A percentile compares a stretch with the other conserved stretches of the same genome.
Evolutionary conservation across 64 coral and sea anemone species (phyloP).

Genomic region (Stylophora pistillata): DNA sequence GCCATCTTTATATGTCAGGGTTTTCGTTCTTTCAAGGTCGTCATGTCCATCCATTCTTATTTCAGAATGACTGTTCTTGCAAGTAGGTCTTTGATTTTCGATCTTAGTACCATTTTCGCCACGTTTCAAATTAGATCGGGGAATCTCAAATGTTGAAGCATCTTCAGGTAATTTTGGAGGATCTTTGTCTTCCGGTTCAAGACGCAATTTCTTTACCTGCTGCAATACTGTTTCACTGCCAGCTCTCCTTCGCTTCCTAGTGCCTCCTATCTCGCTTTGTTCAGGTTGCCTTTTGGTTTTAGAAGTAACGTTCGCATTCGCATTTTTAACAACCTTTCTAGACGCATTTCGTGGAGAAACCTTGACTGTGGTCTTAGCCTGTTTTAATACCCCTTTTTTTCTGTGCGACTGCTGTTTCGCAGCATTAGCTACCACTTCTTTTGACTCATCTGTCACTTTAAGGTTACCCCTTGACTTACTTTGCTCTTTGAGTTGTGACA

Average conservation of each 20-base stretch:
- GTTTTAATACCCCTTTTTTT: background rate
- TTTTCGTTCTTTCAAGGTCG: background rate
- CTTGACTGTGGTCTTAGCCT: background rate
- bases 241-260: background rate
- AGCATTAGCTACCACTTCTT: background rate
- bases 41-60: background rate
- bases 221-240: background rate
- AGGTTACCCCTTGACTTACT: background rate
- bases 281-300: background rate
- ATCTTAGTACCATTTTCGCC: background rate
- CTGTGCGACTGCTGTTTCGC: background rate
- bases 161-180: background rate
- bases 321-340: conserved; percentile 7
- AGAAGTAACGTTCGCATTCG: background rate
- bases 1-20: background rate
- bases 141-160: background rate
- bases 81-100: background rate
- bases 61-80: background rate
- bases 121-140: background rate
- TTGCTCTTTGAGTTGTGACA: background rate
- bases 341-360: background rate
- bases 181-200: background rate
- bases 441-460: background rate
- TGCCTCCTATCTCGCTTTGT: background rate
- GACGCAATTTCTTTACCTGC: conserved; percentile 6